phyloP scores from a whole-genome alignment of 2,797 vertebrate genomes.

The Rhabdomys pumilio region DNA sequence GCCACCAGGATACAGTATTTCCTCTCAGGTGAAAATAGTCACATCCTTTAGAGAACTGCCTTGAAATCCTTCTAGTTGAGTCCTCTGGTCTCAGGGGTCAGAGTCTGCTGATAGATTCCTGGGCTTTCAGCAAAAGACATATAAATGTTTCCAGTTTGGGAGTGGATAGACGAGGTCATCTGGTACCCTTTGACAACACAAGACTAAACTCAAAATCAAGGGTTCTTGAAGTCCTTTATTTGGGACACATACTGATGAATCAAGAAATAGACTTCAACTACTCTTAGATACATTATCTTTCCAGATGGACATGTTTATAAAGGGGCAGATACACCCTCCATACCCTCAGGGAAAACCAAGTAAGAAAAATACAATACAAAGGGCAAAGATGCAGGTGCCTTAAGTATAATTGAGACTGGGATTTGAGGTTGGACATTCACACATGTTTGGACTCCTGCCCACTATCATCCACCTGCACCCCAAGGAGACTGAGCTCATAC shows the following conservation, averaged over 20 bases:
- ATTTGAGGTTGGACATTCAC: not conserved
- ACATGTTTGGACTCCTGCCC: not conserved
- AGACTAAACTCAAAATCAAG: constrained; percentile 39
- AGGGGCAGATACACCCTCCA: not conserved
- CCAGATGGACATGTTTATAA: not conserved
- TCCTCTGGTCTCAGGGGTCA: not conserved
- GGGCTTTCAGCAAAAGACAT: not conserved
- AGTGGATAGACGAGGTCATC: not conserved
- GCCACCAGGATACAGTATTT: constrained; percentile 23
- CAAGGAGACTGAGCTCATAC: not conserved
- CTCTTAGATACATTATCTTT: not conserved
- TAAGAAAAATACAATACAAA: constrained; percentile 1
- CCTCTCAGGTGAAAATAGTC: not conserved
- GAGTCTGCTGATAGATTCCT: not conserved
- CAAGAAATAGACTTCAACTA: constrained; percentile 10
- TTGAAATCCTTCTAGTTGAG: constrained; percentile 25
- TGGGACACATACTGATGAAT: not conserved
- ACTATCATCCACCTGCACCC: not conserved
- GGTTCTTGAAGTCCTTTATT: not conserved
- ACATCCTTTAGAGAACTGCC: not conserved
- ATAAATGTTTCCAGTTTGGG: not conserved
- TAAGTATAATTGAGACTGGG: not conserved
- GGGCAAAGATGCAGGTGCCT: no score
- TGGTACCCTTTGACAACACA: not conserved
- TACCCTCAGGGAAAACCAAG: constrained; percentile 19